Conservation (phyloP, 2,797 vertebrate species). For the Mergus octosetaceus region DNA sequence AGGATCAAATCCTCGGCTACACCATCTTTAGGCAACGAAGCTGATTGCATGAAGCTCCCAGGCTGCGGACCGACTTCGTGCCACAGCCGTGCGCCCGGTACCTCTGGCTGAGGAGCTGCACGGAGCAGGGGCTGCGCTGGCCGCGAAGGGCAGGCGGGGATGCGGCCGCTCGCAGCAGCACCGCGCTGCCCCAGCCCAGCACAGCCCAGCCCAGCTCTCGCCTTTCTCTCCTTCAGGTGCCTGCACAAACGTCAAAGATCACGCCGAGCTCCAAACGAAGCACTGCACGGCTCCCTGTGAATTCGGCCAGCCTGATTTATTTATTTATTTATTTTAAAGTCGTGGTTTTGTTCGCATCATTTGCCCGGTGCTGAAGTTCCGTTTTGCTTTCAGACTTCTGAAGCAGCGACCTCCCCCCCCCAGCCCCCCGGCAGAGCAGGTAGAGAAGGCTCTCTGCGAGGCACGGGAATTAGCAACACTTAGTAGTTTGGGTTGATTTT, state of each 20-base stretch:
- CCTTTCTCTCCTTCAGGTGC: conserved; percentile 11
- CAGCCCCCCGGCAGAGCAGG: background rate
- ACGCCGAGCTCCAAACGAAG: background rate
- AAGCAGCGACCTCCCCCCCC: background rate
- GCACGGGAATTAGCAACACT: background rate
- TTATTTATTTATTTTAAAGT: too few species aligned
- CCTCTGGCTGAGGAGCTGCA: background rate
- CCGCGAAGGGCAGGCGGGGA: conserved; percentile 1
- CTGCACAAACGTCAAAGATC: background rate
- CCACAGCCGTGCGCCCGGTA: conserved; percentile 16
- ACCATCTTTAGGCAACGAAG: conserved; percentile 78
- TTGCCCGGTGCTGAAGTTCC: conserved; percentile 63
- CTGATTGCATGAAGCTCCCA: conserved; percentile 71
- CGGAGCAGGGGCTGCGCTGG: conserved; percentile 1
- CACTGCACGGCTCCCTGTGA: background rate
- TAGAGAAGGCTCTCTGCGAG: background rate
- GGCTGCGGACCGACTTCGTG: conserved; percentile 68
- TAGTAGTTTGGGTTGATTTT: background rate
- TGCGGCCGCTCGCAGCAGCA: conserved; percentile 25
- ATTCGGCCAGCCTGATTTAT: background rate
- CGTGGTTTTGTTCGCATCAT: background rate
- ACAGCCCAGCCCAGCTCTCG: background rate
- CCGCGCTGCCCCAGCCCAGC: background rate
- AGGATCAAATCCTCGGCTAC: conserved; percentile 81
- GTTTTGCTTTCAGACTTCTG: conserved; percentile 33